Conservation (phyloP, 2,797 vertebrate genomes). For the Ibycter americanus region DNA sequence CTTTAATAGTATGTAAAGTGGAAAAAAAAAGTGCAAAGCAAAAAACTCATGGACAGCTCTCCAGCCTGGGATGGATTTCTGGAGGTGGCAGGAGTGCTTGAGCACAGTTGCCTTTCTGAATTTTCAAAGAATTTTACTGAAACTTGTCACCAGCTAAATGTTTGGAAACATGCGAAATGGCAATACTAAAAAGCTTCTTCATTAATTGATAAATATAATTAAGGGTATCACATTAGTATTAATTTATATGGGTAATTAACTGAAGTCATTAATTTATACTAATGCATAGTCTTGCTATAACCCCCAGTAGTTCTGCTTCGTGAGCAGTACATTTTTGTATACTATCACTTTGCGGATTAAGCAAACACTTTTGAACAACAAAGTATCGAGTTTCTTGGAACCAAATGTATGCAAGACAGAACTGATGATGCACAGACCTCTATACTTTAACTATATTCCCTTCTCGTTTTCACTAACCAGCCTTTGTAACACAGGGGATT, state of each 20-base stretch:
- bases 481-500: not conserved
- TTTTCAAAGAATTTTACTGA: not conserved
- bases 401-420: not conserved
- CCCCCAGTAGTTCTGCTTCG: not conserved
- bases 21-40: not conserved
- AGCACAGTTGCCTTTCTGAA: not conserved
- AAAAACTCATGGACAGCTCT: not conserved
- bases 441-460: not conserved
- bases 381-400: not conserved
- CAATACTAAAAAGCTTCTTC: slow-evolving; percentile 52
- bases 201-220: slow-evolving; percentile 78
- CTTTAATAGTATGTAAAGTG: not conserved
- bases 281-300: not conserved
- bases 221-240: slow-evolving; percentile 70
- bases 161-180: slow-evolving; percentile 6
- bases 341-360: not conserved
- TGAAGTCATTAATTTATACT: slow-evolving; percentile 31
- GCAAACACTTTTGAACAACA: not conserved
- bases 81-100: not conserved
- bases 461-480: not conserved
- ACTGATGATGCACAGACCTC: not conserved
- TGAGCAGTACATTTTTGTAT: not conserved
- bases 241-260: slow-evolving; percentile 75
- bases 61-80: not conserved
- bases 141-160: not conserved